Evolutionary conservation across 2,797 vertebrate species (phyloP), one percentile per base, ranked within the genome.

Genomic region (Microhierax caerulescens): DNA sequence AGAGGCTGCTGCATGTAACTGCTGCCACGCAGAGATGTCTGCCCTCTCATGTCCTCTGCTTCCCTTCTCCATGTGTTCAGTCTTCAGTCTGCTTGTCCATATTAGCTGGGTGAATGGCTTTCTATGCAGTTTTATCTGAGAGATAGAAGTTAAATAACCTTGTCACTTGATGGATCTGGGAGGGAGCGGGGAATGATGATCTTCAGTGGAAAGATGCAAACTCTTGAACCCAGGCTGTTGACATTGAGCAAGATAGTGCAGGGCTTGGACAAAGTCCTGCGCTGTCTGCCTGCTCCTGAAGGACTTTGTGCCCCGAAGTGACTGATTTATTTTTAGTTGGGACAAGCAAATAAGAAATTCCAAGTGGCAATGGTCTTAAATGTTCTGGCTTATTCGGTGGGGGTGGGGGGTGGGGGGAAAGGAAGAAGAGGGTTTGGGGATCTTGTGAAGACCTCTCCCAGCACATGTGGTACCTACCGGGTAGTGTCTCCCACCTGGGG

Each of bases 381-480:
- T 59, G 5, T 16, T 54, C 14, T 65, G 25, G 13, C 13, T 85
- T 54, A 54, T 69, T 83, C 69, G 20, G 37, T 5, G 37, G 12
- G 10, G 11, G 37, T 11, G 37, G 37, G 37, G 37, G 12, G 10
- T 5, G 37, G 37, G 37, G 37, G 37, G 37, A 9, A 12, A 13
- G 37, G 37, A 39, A 51, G 50, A n/a, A 34, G 43, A 30, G 8
- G 11, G 10, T 22, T 68, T 27, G 16, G 22, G n/a, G n/a, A 23
- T 69, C 20, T 50, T 60, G 15, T 34, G 69, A n/a, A 63, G 47
- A 21, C 5, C 1, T 73, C 12, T 72, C 23, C 16, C 7, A 45
- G 53, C 39, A 21, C 0, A 0, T 11, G 5, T n/a, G 27, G 34
- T 10, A 21, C 3, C 0, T n/a, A 8, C 25, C 12, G 28, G 13